Evolutionary conservation across 2,113 vertebrate genomes (phyloP).

Genomic region (Silurus meridionalis): DNA sequence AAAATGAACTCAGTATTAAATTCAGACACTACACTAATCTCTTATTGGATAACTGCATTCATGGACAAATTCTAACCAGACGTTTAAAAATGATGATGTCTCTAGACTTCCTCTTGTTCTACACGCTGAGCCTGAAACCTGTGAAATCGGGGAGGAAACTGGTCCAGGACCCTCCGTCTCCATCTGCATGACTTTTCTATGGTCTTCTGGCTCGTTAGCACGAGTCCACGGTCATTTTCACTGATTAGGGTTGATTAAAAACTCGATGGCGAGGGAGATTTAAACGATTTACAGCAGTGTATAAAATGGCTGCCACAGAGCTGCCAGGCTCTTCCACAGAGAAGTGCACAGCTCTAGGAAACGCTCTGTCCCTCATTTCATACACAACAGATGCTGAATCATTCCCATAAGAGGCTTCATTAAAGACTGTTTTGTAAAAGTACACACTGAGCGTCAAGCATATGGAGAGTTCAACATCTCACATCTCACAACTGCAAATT

Average conservation of each 20-base stretch:
- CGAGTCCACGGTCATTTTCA: slow-evolving; percentile 71
- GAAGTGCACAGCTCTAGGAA: neutral
- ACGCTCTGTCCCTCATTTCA: neutral
- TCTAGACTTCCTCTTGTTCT: neutral
- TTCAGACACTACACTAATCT: neutral
- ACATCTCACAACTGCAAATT: neutral
- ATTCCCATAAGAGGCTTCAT: neutral
- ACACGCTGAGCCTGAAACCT: neutral
- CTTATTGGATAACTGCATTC: neutral
- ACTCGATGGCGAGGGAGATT: slow-evolving; percentile 77
- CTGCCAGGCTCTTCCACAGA: neutral
- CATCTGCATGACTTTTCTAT: slow-evolving; percentile 68
- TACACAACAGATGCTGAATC: neutral
- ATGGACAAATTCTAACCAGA: neutral
- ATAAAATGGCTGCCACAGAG: slow-evolving; percentile 3
- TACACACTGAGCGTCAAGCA: neutral
- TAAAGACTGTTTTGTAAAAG: slow-evolving; percentile 9
- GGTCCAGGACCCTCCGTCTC: neutral
- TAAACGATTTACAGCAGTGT: slow-evolving; percentile 47
- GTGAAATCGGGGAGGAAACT: neutral
- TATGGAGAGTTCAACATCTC: neutral
- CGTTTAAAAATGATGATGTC: neutral
- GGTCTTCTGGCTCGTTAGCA: slow-evolving; percentile 69
- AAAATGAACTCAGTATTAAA: neutral
- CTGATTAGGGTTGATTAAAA: slow-evolving; percentile 70